These are phyloP conservation scores for Amia ocellicauda DNA, from an alignment of 2,113 vertebrate species.

Conservation along the genomic window DNA sequence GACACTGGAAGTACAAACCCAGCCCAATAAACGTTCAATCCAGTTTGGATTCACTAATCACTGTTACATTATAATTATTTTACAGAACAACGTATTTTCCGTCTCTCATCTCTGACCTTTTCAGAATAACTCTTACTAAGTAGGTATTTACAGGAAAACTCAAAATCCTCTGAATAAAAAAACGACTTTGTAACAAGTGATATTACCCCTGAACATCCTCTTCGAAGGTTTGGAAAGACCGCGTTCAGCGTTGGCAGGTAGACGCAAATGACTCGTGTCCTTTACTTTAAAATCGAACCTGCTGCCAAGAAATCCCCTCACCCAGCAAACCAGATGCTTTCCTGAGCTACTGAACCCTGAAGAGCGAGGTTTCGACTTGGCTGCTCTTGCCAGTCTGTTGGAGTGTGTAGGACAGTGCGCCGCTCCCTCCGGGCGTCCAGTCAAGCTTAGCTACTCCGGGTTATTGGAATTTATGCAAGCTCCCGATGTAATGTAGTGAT, in stretches of 20 bases:
- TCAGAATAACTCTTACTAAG: too few relatives aligned
- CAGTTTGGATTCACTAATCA: too few relatives aligned
- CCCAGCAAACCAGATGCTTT: conserved; percentile 13
- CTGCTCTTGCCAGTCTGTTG: conserved; percentile 2
- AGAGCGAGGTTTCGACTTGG: conserved; percentile 41
- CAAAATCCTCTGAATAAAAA: too few relatives aligned
- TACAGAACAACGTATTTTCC: too few relatives aligned
- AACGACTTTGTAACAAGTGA: conserved; percentile 18
- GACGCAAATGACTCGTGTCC: conserved; percentile 5
- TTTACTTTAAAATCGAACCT: conserved; percentile 28
- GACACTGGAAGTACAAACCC: too few relatives aligned
- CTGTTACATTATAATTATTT: too few relatives aligned
- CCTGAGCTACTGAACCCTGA: conserved; percentile 43
- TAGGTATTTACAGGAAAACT: too few relatives aligned
- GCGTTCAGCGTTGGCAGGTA: conserved; percentile 14
- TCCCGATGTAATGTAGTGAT: conserved; percentile 51
- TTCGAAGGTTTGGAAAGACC: conserved; percentile 14
- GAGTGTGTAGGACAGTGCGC: conserved; percentile 13
- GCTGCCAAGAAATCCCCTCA: background rate
- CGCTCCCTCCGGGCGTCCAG: conserved; percentile 29
- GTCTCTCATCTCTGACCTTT: too few relatives aligned
- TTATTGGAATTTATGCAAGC: conserved; percentile 60
- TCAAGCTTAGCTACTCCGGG: conserved; percentile 53
- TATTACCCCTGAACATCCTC: background rate
- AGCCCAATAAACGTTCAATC: too few relatives aligned